These are phyloP conservation scores for Vulpes vulpes DNA, from an alignment of 2,113 vertebrate species.

Conservation along the genomic window DNA sequence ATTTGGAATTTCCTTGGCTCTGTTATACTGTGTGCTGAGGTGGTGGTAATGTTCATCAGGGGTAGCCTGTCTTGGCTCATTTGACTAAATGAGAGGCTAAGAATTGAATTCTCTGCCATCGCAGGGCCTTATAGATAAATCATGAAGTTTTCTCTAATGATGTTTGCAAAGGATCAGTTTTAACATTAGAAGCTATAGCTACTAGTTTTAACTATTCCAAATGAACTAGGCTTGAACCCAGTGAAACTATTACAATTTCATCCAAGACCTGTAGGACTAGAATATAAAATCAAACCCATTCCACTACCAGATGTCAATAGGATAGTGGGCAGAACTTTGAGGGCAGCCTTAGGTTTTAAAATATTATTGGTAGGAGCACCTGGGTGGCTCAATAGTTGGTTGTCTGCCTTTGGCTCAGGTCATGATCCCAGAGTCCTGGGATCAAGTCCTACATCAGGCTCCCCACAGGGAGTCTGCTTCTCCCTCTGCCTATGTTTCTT, in stretches of 20 bases:
- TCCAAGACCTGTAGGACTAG: conserved; percentile 5
- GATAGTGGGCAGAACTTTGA: not conserved
- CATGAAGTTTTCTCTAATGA: conserved; percentile 51
- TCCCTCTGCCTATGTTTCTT: no score
- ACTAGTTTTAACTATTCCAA: conserved; percentile 47
- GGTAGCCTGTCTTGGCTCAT: conserved; percentile 61
- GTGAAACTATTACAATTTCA: conserved; percentile 60
- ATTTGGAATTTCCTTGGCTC: conserved; percentile 71
- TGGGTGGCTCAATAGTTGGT: no score
- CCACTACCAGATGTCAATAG: not conserved
- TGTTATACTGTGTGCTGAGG: conserved; percentile 35
- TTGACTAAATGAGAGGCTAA: conserved; percentile 54
- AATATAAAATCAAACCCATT: not conserved
- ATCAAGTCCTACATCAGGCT: no score
- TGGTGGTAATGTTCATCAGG: conserved; percentile 33
- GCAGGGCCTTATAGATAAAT: conserved; percentile 44
- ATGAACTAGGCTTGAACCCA: conserved; percentile 5
- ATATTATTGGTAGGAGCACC: not conserved
- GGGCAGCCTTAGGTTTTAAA: conserved; percentile 59
- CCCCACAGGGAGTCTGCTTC: no score
- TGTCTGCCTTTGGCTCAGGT: no score
- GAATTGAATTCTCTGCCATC: conserved; percentile 39
- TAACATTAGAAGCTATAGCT: conserved; percentile 54
- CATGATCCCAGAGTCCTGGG: no score
- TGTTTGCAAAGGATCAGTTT: conserved; percentile 57